Percentiles rank a stretch among this genome's conserved stretches.
phyloP scores from a whole-genome alignment of 1,140 invertebrate species.

The Homalodisca vitripennis region DNA sequence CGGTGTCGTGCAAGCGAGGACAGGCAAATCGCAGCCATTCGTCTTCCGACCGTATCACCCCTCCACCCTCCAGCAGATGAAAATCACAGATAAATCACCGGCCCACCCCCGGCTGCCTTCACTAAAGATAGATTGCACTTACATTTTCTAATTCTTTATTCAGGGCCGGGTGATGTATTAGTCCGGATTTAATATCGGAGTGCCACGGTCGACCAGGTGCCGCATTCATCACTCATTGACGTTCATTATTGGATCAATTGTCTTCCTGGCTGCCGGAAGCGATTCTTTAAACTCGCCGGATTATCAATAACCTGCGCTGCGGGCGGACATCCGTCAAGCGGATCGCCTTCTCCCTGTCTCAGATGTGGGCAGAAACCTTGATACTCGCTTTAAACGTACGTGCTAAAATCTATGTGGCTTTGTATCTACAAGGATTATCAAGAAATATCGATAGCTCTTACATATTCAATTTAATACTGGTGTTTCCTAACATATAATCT shows the following conservation, averaged over 20 bases:
- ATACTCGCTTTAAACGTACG: no score
- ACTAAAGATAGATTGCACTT: conserved; percentile 32
- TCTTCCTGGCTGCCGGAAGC: not conserved
- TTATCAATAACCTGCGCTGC: not conserved
- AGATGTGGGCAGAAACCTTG: no score
- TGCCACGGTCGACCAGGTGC: conserved; percentile 6
- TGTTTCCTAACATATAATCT: no score
- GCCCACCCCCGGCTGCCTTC: conserved; percentile 17
- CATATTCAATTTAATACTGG: no score
- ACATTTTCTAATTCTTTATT: conserved; percentile 32
- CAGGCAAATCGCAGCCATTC: conserved; percentile 30
- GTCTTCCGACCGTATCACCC: conserved; percentile 28
- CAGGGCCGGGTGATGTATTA: conserved; percentile 31
- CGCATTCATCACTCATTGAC: not conserved
- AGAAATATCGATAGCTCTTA: no score
- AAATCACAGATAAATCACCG: conserved; percentile 32
- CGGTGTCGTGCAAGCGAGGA: conserved; percentile 20
- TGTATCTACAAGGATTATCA: no score
- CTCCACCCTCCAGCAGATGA: conserved; percentile 19
- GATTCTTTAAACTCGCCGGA: not conserved
- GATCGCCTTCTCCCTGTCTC: no score
- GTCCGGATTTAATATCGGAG: conserved; percentile 27
- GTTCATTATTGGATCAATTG: not conserved
- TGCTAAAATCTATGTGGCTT: no score
- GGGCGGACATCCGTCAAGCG: no score